These are phyloP conservation scores for Saguinus midas DNA, from an alignment of 2,113 vertebrate genomes.

Conservation along the genomic window DNA sequence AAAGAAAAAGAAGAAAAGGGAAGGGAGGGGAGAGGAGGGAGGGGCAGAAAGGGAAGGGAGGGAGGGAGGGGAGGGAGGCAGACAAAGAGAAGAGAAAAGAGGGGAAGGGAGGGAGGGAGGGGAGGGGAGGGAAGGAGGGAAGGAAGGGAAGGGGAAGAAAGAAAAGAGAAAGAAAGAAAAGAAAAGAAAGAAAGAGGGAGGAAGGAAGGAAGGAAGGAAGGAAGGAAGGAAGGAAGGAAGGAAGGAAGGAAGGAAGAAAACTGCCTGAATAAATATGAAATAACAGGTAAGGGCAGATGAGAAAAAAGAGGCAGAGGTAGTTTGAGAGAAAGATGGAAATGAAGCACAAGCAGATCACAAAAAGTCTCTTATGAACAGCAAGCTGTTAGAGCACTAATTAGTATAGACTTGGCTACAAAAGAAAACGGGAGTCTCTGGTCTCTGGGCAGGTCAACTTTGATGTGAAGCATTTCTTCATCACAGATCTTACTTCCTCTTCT, in stretches of 20 bases:
- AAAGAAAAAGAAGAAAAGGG: too few species aligned
- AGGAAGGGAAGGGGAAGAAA: too few species aligned
- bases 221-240: too few species aligned
- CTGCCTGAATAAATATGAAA: background rate
- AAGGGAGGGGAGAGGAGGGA: too few species aligned
- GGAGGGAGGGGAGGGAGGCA: accelerated
- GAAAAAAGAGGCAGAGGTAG: background rate
- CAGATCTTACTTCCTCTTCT: background rate
- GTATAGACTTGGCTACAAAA: background rate
- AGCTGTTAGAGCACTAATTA: background rate
- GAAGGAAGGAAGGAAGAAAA: background rate
- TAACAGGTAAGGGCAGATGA: background rate
- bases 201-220: too few species aligned
- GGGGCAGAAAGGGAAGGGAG: too few species aligned
- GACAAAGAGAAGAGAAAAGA: too few species aligned
- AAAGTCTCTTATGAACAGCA: background rate
- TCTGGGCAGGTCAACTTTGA: background rate
- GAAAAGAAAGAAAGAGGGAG: too few species aligned
- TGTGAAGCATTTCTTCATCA: background rate
- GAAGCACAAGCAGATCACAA: background rate
- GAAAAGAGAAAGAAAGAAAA: too few species aligned
- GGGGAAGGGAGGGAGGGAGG: too few species aligned
- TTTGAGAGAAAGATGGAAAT: background rate
- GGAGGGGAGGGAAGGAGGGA: too few species aligned
- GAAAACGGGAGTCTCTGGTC: background rate